phyloP scores from a whole-genome alignment of 2,113 vertebrate genomes.

The Coptodon bakossiorum region DNA sequence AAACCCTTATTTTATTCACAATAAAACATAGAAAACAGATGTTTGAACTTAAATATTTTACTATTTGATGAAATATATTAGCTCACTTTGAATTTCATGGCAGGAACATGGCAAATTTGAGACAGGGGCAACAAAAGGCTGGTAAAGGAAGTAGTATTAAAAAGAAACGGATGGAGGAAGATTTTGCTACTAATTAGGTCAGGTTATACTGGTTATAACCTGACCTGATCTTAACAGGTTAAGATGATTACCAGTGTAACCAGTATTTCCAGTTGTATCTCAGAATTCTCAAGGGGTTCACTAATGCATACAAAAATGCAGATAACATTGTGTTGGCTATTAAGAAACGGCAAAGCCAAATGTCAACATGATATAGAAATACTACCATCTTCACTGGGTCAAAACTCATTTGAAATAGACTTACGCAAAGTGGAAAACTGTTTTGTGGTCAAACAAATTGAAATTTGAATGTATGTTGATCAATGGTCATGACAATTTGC shows the following conservation, averaged over 20 bases:
- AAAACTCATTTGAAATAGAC: background rate
- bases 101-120: background rate
- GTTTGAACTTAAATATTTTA: background rate
- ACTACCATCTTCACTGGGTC: background rate
- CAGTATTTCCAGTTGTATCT: background rate
- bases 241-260: background rate
- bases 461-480: background rate
- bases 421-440: background rate
- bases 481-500: background rate
- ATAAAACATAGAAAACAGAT: background rate
- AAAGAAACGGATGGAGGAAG: background rate
- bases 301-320: background rate
- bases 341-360: background rate
- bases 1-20: background rate
- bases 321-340: background rate
- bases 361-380: background rate
- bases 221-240: background rate
- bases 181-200: background rate
- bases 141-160: background rate
- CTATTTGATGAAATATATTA: background rate
- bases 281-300: background rate
- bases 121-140: background rate
- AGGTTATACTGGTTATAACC: background rate
- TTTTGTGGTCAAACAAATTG: background rate
- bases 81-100: background rate